phyloP scores from a whole-genome alignment of 2,888 invertebrate species.

The Tiliacea aurago region DNA sequence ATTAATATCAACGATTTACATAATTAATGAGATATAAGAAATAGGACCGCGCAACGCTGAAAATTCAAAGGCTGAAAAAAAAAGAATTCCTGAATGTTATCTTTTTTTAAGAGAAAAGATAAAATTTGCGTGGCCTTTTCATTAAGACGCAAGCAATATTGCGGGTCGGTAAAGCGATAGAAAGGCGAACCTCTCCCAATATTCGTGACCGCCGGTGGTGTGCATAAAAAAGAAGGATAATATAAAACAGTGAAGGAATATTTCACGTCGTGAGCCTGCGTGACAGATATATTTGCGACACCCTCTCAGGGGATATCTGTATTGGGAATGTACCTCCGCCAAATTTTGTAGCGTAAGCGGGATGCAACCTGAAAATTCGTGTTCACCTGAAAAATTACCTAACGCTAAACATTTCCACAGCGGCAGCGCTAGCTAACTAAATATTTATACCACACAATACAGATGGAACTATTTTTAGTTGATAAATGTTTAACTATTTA shows the following conservation, averaged over 20 bases:
- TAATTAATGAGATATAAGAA: constrained; percentile 59
- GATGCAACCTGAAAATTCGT: constrained; percentile 42
- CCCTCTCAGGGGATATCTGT: constrained; percentile 66
- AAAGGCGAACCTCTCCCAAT: constrained; percentile 50
- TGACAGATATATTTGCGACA: constrained; percentile 71
- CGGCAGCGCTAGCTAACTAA: constrained; percentile 30
- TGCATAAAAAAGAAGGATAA: constrained; percentile 64
- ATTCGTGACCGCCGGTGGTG: constrained; percentile 50
- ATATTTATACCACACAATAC: constrained; percentile 51
- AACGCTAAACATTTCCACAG: constrained; percentile 43
- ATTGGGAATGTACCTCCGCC: constrained; percentile 47
- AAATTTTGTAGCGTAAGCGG: constrained; percentile 49
- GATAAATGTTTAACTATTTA: constrained; percentile 56
- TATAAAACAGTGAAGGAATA: constrained; percentile 69
- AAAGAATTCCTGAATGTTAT: constrained; percentile 52
- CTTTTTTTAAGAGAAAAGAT: constrained; percentile 51
- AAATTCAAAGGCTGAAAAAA: constrained; percentile 47
- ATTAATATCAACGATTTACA: constrained; percentile 57
- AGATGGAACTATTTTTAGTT: constrained; percentile 55
- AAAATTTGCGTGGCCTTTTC: constrained; percentile 49
- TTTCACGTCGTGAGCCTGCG: constrained; percentile 66
- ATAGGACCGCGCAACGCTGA: constrained; percentile 40
- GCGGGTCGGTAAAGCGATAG: constrained; percentile 56
- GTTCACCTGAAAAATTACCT: constrained; percentile 44
- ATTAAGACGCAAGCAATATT: constrained; percentile 63